A percentile compares a stretch with the other conserved stretches of the same genome.
Conservation (phyloP, 2,797 vertebrate genomes). For the Falco cherrug region DNA sequence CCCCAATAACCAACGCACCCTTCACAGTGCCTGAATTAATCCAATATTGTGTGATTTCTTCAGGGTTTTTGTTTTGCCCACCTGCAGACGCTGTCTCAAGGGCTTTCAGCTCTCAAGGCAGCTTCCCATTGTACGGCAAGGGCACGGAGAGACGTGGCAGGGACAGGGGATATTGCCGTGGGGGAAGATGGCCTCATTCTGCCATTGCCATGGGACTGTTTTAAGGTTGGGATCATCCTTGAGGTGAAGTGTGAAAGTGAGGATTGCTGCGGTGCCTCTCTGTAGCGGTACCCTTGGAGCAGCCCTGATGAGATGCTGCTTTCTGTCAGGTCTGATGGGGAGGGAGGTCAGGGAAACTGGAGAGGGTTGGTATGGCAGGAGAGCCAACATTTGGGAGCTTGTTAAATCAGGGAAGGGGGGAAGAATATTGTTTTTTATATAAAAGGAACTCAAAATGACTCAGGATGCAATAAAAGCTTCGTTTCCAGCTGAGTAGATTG, state of each 20-base stretch:
- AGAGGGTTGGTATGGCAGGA: not conserved
- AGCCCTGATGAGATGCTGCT: not conserved
- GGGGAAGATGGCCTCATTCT: not conserved
- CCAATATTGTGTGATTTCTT: not conserved
- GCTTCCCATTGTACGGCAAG: not conserved
- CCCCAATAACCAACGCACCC: not conserved
- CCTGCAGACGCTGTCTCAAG: not conserved
- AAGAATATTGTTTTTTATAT: not conserved
- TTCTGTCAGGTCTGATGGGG: not conserved
- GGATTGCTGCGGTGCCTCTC: not conserved
- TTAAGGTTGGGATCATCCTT: not conserved
- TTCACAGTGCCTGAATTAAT: not conserved
- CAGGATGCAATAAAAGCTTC: slow-evolving; percentile 30
- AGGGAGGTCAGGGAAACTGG: not conserved
- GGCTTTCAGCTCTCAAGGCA: not conserved
- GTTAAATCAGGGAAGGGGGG: not conserved
- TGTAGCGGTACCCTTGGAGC: not conserved
- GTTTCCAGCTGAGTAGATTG: slow-evolving; percentile 18
- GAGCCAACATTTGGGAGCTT: not conserved
- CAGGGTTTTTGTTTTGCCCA: not conserved
- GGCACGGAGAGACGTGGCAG: not conserved
- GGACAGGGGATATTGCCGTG: not conserved
- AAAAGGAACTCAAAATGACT: slow-evolving; percentile 13
- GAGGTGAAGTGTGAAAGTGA: not conserved
- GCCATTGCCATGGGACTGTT: not conserved